phyloP scores from a whole-genome alignment of 2,113 vertebrate genomes.

The Daubentonia madagascariensis region DNA sequence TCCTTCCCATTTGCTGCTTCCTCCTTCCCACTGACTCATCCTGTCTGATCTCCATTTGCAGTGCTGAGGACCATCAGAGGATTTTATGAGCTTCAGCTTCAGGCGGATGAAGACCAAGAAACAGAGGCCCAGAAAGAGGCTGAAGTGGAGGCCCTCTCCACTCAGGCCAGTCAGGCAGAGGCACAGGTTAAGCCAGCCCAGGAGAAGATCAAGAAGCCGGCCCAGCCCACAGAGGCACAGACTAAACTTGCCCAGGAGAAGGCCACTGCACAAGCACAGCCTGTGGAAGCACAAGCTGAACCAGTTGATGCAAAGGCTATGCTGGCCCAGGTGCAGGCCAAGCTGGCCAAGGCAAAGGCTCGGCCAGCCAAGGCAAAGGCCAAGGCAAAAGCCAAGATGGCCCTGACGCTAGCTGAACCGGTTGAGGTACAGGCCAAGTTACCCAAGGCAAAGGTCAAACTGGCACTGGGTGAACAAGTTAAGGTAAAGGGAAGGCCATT shows the following conservation, averaged over 20 bases:
- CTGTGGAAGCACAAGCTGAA: not conserved
- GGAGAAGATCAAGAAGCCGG: not conserved
- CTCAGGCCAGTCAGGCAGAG: not conserved
- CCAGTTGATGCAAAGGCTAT: not conserved
- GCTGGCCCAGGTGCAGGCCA: not conserved
- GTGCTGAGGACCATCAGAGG: not conserved
- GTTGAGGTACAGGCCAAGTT: not conserved
- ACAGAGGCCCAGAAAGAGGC: not conserved
- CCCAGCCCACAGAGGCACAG: not conserved
- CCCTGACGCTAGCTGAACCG: not conserved
- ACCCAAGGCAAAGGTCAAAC: not conserved
- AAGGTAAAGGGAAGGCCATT: not conserved
- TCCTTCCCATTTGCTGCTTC: not conserved
- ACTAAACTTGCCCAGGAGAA: not conserved
- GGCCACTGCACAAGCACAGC: not conserved
- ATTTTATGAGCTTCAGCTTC: not conserved
- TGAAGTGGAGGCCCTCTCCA: not conserved
- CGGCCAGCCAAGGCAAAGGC: not conserved
- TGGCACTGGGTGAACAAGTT: not conserved
- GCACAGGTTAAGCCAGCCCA: not conserved
- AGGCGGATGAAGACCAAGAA: not conserved
- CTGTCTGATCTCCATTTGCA: not conserved
- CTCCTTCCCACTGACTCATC: not conserved
- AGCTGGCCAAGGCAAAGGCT: not conserved
- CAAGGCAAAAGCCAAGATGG: not conserved